Conservation (phyloP, 92 coral and sea anemone species). For the Bergia sp. region DNA sequence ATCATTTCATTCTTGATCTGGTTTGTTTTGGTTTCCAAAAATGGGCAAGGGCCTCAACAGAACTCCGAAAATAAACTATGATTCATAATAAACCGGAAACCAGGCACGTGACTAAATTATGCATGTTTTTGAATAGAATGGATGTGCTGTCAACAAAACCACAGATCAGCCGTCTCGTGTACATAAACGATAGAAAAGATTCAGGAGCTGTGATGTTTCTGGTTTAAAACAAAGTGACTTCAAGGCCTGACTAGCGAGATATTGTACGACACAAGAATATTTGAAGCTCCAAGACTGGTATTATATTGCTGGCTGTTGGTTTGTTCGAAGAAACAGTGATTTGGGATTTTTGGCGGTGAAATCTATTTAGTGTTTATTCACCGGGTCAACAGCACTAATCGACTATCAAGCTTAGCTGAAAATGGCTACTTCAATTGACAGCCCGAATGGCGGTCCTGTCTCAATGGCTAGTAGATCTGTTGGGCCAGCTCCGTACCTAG, state of each 20-base stretch:
- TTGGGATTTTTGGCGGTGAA: not conserved
- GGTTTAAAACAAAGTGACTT: not conserved
- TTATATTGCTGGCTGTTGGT: not conserved
- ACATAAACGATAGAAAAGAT: not conserved
- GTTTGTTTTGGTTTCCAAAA: not conserved
- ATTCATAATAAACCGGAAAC: not conserved
- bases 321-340: not conserved
- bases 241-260: not conserved
- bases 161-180: not conserved
- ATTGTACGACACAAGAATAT: not conserved
- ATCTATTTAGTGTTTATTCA: not conserved
- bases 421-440: constrained; percentile 33
- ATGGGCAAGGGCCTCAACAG: not conserved
- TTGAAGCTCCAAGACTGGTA: not conserved
- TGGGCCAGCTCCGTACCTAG: constrained; percentile 69
- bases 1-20: not conserved
- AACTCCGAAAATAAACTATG: not conserved
- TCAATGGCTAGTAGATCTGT: constrained; percentile 71
- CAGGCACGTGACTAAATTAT: not conserved
- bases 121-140: not conserved
- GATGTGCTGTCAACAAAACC: not conserved
- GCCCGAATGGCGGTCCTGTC: constrained; percentile 58
- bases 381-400: not conserved
- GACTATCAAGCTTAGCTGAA: not conserved
- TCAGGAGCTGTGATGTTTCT: not conserved